Base-by-base conservation (phyloP, 2,113 vertebrate genomes). In the Daubentonia madagascariensis region DNA sequence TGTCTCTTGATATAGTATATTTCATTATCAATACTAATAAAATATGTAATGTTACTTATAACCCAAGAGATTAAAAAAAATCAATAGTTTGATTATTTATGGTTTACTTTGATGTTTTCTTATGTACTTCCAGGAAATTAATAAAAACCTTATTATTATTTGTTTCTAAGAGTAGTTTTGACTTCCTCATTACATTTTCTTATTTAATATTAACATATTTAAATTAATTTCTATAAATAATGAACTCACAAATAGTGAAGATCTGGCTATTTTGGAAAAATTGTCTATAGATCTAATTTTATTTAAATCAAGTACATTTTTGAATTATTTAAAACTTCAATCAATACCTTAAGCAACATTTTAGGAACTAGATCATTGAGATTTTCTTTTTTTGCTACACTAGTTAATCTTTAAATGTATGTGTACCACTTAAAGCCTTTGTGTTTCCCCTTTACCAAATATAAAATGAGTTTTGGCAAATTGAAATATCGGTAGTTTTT, bases 101-200 rank as follows among this genome's bases (percentile, higher is more conserved):
- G 11, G 50, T 59, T 75, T 5, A 25, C 50, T 48, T 92, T 59
- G 43, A 76, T 85, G 14, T 40, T 73, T 75, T 48, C 52, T 30
- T 75, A 4, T 59, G 25, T 28, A 37, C 18, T 70, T 92, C 13
- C 14, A 92, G 16, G 54, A 94, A 87, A 37, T 40, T 9, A 86
- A 17, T 86, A 72, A 2, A 85, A 86, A 22, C 16, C 2, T 75
- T 43, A 73, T n/a, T 14, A 22, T 35, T 87, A 32, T 63, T 92
- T 96, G 6, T 78, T 91, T 96, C 61, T 54, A 72, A 81, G 3
- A 87, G 54, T 87, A 85, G 17, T 81, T 93, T 94, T 81, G 50
- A 67, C 18, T 67, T 79, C 25, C 32, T 8, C 1, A 40, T 90
- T 85, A 59, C 9, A 43, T 72, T 86, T 87, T 75, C 30, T 80